Base-by-base conservation (phyloP, 2,113 vertebrate species). In the Rhizomys pruinosus region DNA sequence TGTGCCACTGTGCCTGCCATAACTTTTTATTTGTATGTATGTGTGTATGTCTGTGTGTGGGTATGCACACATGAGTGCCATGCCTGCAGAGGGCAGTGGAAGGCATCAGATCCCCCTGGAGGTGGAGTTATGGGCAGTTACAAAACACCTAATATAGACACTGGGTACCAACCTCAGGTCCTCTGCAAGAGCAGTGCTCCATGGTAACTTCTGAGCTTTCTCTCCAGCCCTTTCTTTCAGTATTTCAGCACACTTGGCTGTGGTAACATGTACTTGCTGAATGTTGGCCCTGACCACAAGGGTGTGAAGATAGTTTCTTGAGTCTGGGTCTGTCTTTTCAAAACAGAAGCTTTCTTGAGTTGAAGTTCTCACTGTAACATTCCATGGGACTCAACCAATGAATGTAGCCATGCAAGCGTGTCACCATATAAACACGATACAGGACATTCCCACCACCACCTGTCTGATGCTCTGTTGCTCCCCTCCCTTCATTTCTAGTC, bases 381-480 rank as follows among this genome's bases (percentile, higher is more conserved):
- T 74, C 34, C 16, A 2, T 1, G 39, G 64, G 42, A 10, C 52
- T 92, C 74, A 81, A 52, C 72, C 52, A 64, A 34, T 66, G 76
- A 68, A n/a, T 64, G 12, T 7, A 1, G 57, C 63, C 0, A 0
- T 5, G 13, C 27, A 32, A n/a, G n/a, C n/a, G n/a, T n/a, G 68
- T 47, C n/a, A 9, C 2, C 1, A 3, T 9, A 7, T 57, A 63
- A 6, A 47, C 64, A 17, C 7, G 7, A 27, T 22, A 2, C 0
- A 11, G 82, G 27, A 20, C 13, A 12, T 39, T 29, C 17, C 59
- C 15, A n/a, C 44, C 15, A 9, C 12, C 5, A 5, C 15, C 5
- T 3, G 59, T 5, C 0, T 5, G 2, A 61, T 6, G 66, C 20
- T 52, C 52, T 10, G 32, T n/a, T 1, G 0, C 19, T 22, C 22